Percentiles rank a stretch among this genome's conserved stretches.
Evolutionary conservation across 2,888 invertebrate genomes (phyloP).

Genomic region (Falcaria lacertinaria): DNA sequence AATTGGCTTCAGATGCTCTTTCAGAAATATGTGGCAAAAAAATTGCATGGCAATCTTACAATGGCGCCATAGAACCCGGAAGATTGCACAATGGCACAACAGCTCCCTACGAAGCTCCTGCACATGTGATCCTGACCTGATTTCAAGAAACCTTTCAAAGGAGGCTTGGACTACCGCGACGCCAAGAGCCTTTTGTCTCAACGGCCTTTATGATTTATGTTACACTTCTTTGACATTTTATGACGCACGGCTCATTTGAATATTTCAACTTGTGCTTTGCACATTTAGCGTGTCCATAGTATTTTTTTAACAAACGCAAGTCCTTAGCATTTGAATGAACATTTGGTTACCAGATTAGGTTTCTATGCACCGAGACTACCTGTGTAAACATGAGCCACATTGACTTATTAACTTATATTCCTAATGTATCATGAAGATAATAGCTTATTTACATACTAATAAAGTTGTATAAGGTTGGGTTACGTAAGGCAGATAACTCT

Average conservation of each 20-base stretch:
- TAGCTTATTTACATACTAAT: constrained; percentile 49
- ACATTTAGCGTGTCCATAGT: constrained; percentile 65
- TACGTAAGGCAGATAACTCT: constrained; percentile 48
- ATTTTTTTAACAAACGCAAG: constrained; percentile 58
- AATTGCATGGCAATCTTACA: constrained; percentile 62
- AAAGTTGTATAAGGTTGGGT: constrained; percentile 23
- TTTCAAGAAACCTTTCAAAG: constrained; percentile 57
- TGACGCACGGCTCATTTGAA: constrained; percentile 75
- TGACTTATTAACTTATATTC: constrained; percentile 51
- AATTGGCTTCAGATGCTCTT: constrained; percentile 16
- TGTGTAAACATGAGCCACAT: constrained; percentile 56
- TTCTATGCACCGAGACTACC: constrained; percentile 56
- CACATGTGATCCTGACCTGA: constrained; percentile 78
- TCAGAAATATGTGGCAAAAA: constrained; percentile 49
- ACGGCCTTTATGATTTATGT: constrained; percentile 74
- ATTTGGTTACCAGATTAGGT: constrained; percentile 78
- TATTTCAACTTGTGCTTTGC: constrained; percentile 69
- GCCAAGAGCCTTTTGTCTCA: constrained; percentile 58
- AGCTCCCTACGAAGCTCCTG: constrained; percentile 41
- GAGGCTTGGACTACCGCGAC: constrained; percentile 46
- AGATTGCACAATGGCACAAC: constrained; percentile 61
- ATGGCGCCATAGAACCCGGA: constrained; percentile 60
- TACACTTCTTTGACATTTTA: constrained; percentile 70
- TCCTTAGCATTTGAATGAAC: constrained; percentile 72
- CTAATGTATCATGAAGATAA: too few species aligned